Evolutionary conservation across 2,113 vertebrate genomes (phyloP).

Genomic region (Anhinga anhinga): DNA sequence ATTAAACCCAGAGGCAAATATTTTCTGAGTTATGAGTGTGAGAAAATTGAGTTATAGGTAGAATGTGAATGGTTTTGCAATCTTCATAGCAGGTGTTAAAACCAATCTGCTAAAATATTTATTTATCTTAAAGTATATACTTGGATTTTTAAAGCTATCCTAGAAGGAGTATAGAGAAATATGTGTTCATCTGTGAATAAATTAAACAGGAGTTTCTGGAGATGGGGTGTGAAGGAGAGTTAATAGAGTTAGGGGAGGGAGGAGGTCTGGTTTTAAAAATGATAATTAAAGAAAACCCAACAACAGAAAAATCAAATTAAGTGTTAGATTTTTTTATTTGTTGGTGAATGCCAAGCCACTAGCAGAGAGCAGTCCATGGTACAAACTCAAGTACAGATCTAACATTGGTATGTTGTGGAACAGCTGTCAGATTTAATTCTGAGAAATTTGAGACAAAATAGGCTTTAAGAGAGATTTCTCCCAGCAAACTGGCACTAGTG

Average conservation of each 20-base stretch:
- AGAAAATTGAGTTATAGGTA: conserved; percentile 37
- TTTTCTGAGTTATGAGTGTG: conserved; percentile 33
- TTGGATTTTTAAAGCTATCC: conserved; percentile 9
- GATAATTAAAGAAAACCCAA: background rate
- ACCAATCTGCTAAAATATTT: conserved; percentile 36
- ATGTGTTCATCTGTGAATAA: background rate
- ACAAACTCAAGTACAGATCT: background rate
- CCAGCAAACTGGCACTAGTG: background rate
- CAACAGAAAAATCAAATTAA: background rate
- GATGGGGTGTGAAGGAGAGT: background rate
- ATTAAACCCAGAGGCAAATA: conserved; percentile 50
- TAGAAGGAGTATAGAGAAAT: background rate
- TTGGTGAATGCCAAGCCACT: conserved; percentile 29
- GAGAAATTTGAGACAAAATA: background rate
- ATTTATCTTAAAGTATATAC: conserved; percentile 30
- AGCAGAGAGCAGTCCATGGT: background rate
- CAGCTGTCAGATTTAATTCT: background rate
- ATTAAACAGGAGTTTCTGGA: background rate
- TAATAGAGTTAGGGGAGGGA: background rate
- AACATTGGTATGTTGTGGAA: background rate
- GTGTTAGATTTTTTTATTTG: background rate
- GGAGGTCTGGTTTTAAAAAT: background rate
- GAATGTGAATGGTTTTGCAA: conserved; percentile 39
- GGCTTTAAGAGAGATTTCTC: background rate
- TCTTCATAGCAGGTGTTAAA: conserved; percentile 37